Conservation (phyloP, 2,113 vertebrate genomes). For the Anoplopoma fimbria region DNA sequence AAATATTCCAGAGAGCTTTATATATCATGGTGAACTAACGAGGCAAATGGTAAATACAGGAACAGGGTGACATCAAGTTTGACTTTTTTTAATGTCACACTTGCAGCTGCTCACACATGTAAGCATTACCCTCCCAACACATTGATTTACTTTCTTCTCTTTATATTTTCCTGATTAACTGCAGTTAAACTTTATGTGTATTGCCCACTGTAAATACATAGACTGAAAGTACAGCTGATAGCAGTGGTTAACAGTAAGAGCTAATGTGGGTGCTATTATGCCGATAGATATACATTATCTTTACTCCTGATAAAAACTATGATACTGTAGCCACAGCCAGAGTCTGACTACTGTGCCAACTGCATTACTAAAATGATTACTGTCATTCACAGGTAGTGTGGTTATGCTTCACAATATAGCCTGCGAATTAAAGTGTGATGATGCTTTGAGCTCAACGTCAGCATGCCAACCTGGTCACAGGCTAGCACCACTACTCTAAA, state of each 20-base stretch:
- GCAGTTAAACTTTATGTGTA: not conserved
- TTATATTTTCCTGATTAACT: not conserved
- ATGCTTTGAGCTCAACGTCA: not conserved
- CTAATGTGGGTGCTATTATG: not conserved
- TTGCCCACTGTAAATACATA: not conserved
- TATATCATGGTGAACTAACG: not conserved
- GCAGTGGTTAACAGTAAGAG: not conserved
- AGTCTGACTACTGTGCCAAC: not conserved
- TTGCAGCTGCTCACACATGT: not conserved
- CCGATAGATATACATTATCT: not conserved
- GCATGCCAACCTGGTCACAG: not conserved
- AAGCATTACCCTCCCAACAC: not conserved
- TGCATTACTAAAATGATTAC: not conserved
- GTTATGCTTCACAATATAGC: not conserved
- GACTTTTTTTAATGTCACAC: not conserved
- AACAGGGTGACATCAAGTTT: not conserved
- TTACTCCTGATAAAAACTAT: slow-evolving; percentile 2
- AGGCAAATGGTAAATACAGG: not conserved
- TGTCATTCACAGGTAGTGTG: not conserved
- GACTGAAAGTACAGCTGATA: slow-evolving; percentile 4
- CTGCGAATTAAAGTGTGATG: not conserved
- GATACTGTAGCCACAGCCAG: not conserved
- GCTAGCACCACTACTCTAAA: no score
- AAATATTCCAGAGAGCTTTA: not conserved
- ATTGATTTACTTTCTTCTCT: not conserved